Percentiles rank a stretch among this genome's conserved stretches.
phyloP scores from a whole-genome alignment of 2,888 invertebrate genomes.

The Acleris laterana region DNA sequence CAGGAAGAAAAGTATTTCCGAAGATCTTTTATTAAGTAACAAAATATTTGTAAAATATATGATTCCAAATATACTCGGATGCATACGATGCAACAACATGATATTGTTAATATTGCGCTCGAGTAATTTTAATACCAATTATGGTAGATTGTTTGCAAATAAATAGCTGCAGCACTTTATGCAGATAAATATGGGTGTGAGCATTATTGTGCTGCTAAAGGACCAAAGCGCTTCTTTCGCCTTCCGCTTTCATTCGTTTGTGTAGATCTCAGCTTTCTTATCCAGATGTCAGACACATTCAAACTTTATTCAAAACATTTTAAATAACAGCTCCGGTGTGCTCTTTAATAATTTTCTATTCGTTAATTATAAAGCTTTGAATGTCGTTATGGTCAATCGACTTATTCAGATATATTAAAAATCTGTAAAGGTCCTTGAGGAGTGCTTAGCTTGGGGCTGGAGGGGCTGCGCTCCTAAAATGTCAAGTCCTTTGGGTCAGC shows the following conservation, averaged over 20 bases:
- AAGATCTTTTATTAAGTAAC: no score
- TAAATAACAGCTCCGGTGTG: neutral
- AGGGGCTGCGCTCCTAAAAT: conserved; percentile 28
- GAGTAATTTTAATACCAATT: no score
- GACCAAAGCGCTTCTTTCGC: conserved; percentile 14
- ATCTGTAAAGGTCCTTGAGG: conserved; percentile 21
- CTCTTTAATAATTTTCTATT: neutral
- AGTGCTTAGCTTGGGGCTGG: conserved; percentile 17
- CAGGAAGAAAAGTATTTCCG: no score
- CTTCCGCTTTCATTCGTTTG: conserved; percentile 18
- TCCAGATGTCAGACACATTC: conserved; percentile 7
- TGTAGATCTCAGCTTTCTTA: conserved; percentile 16
- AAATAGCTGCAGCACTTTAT: no score
- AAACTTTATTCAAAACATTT: conserved; percentile 15
- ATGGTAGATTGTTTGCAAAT: no score
- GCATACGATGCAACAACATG: no score
- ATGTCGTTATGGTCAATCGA: conserved; percentile 5
- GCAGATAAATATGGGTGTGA: conserved; percentile 1
- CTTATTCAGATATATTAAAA: conserved; percentile 15
- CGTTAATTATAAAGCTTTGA: neutral
- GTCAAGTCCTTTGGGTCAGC: conserved; percentile 36
- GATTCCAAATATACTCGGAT: no score
- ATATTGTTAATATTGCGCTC: no score
- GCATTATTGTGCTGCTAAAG: conserved; percentile 1
- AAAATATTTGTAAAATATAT: no score